phyloP scores from a whole-genome alignment of 2,797 vertebrate species.

The Neosilurus hyrtlii region DNA sequence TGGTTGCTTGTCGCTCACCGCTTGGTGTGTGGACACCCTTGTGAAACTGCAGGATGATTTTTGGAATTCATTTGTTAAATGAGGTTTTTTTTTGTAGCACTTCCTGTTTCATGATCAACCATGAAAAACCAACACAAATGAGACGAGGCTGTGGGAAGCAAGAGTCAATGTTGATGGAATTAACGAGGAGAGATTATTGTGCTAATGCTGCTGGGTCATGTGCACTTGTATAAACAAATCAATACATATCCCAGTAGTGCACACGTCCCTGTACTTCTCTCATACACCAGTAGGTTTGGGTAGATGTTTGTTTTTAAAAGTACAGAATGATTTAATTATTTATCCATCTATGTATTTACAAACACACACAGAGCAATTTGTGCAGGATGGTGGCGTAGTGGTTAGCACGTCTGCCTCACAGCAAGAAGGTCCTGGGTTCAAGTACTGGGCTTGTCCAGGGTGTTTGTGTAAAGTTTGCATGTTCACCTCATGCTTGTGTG shows the following conservation, averaged over 20 bases:
- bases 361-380: too few relatives aligned
- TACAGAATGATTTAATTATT: not conserved
- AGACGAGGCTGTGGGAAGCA: not conserved
- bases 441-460: too few relatives aligned
- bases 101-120: conserved; percentile 20
- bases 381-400: too few relatives aligned
- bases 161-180: not conserved
- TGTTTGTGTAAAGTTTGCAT: too few relatives aligned
- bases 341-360: too few relatives aligned
- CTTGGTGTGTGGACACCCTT: not conserved
- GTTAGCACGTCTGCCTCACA: too few relatives aligned
- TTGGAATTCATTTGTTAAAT: conserved; percentile 9
- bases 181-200: not conserved
- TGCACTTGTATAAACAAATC: not conserved
- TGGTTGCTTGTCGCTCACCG: too few relatives aligned
- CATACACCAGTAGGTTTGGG: not conserved
- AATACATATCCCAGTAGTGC: not conserved
- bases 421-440: too few relatives aligned
- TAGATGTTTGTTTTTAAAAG: not conserved
- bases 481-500: too few relatives aligned
- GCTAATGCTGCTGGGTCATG: not conserved
- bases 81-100: not conserved
- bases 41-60: not conserved
- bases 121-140: conserved; percentile 5
- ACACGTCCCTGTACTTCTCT: not conserved